These are phyloP conservation scores for Oceanodroma leucorhoa DNA, from an alignment of 2,797 vertebrate genomes.

Conservation along the genomic window DNA sequence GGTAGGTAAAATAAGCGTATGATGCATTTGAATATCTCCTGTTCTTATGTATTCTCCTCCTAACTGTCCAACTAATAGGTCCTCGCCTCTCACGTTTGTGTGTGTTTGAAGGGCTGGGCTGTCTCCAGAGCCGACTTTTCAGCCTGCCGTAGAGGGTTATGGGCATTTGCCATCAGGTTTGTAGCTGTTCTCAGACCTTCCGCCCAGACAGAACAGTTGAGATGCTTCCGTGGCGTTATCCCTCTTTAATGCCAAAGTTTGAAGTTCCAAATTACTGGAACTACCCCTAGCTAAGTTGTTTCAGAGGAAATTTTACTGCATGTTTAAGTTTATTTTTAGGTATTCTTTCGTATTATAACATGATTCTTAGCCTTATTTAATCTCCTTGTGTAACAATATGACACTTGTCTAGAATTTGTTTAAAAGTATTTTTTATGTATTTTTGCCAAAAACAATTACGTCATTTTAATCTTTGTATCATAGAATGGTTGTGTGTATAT, in stretches of 20 bases:
- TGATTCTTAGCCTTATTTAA: not conserved
- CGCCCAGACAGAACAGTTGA: not conserved
- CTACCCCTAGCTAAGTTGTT: not conserved
- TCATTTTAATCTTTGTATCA: not conserved
- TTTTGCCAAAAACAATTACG: not conserved
- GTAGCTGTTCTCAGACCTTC: not conserved
- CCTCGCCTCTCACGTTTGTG: not conserved
- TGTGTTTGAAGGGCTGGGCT: not conserved
- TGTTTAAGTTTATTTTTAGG: not conserved
- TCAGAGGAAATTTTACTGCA: not conserved
- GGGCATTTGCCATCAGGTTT: not conserved
- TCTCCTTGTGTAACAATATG: not conserved
- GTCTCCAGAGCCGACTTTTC: not conserved
- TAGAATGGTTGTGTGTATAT: not conserved
- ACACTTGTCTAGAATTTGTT: not conserved
- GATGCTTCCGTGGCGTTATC: not conserved
- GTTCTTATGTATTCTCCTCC: not conserved
- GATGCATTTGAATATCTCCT: not conserved
- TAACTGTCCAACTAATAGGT: not conserved
- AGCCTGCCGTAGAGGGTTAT: accelerated
- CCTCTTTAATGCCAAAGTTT: not conserved
- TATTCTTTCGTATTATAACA: not conserved
- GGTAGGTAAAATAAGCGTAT: constrained; percentile 47
- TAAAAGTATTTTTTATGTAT: not conserved
- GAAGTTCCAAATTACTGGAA: not conserved